Base-by-base conservation (phyloP, 1,140 invertebrate genomes). In the Drepana arcuata region DNA sequence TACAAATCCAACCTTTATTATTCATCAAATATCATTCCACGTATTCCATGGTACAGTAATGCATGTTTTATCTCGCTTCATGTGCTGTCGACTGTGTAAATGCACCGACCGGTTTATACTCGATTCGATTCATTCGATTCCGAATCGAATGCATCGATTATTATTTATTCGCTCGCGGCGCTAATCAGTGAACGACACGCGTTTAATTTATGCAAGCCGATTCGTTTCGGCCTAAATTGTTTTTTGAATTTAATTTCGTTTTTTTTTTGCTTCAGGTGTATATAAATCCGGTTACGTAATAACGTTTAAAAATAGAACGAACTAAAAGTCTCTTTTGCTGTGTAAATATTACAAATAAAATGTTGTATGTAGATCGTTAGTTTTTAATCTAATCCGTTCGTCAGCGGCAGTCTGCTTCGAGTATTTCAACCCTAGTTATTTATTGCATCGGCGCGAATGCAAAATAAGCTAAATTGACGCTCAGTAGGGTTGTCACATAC, bases 91-190 rank as follows among this genome's bases (percentile, higher is more conserved):
- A 40, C 38, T 39, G 44, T 46, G 35, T 39, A 44, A 52, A 50
- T 23, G 35, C 41, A 42, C 23, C 31, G 34, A 39, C 27, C 44
- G 41, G 38, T 49, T 48, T 31, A 49, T 50, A 34, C 35, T 48
- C 45, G 41, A 46, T 37, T 48, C 52, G 52, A 47, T 48, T 43
- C 44, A 51, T 45, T 47, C 54, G 44, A 43, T 36, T 28, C 40
- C 35, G 41, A 43, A 34, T 43, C 39, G 39, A 44, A 43, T 47
- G 33, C 30, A 47, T 47, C 42, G 43, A 49, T 58, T 48, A 54
- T 52, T 58, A 59, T 59, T 59, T 59, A 58, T 52, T 47, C 48
- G 60, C 55, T 44, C 49, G 47, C 52, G 52, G 56, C 59, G 34
- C 51, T 59, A 59, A 63, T 63, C 60, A 56, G 53, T 56, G 41